phyloP scores from a whole-genome alignment of 2,888 invertebrate genomes.

The Catocala sponsa region DNA sequence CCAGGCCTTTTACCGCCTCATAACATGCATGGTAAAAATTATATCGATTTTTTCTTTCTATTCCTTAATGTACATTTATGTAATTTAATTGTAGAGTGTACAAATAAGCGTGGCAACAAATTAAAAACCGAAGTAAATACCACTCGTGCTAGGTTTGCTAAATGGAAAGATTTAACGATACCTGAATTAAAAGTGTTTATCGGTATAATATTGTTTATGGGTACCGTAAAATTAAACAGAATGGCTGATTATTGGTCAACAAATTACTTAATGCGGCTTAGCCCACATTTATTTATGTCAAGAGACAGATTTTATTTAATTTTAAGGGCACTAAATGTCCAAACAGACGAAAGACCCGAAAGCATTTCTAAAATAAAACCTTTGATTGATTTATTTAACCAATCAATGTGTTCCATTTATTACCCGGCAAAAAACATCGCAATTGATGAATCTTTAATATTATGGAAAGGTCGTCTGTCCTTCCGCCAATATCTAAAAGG shows the following conservation, averaged over 20 bases:
- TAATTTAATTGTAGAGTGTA: slow-evolving; percentile 21
- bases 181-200: slow-evolving; percentile 30
- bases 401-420: slow-evolving; percentile 47
- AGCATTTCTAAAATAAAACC: slow-evolving; percentile 33
- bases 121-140: slow-evolving; percentile 22
- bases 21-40: slow-evolving; percentile 18
- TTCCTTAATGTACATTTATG: slow-evolving; percentile 17
- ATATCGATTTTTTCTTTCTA: slow-evolving; percentile 17
- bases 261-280: slow-evolving; percentile 27
- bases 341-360: slow-evolving; percentile 7
- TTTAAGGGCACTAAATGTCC: slow-evolving; percentile 21
- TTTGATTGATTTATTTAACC: slow-evolving; percentile 40
- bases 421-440: slow-evolving; percentile 24
- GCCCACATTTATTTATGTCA: slow-evolving; percentile 24
- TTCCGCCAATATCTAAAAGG: slow-evolving; percentile 50
- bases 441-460: slow-evolving; percentile 32
- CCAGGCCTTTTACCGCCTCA: slow-evolving; percentile 18
- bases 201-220: slow-evolving; percentile 30
- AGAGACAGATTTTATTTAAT: slow-evolving; percentile 25
- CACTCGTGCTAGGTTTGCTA: slow-evolving; percentile 17
- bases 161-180: slow-evolving; percentile 22
- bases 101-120: slow-evolving; percentile 27
- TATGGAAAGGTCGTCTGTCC: slow-evolving; percentile 47
- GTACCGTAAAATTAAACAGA: slow-evolving; percentile 31
- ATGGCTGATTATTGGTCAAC: slow-evolving; percentile 34